Percentiles rank a stretch among this genome's conserved stretches.
These are phyloP conservation scores for Hydrotaea cyrtoneurina DNA, from an alignment of 2,888 invertebrate genomes.

Conservation along the genomic window DNA sequence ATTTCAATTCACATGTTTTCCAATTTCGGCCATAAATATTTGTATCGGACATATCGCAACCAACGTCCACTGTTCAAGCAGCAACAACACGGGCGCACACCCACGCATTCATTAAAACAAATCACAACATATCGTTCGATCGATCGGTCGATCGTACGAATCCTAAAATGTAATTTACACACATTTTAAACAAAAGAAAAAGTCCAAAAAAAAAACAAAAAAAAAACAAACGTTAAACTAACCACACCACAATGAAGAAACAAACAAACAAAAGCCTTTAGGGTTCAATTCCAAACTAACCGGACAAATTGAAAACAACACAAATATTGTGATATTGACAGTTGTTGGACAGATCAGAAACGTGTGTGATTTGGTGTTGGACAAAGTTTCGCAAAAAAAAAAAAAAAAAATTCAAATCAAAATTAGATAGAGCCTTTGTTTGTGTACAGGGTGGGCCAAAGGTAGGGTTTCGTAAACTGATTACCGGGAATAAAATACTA, in stretches of 20 bases:
- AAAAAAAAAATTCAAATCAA: background rate
- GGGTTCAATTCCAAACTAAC: background rate
- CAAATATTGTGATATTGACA: background rate
- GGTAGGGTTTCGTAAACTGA: no score
- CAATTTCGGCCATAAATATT: background rate
- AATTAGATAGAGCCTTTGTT: no score
- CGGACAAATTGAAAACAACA: slow-evolving; percentile 6
- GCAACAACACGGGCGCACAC: background rate
- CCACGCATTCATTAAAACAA: slow-evolving; percentile 8
- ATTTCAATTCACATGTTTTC: background rate
- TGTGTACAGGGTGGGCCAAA: no score
- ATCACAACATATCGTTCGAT: background rate
- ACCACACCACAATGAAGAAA: background rate
- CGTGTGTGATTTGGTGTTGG: no score
- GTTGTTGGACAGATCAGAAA: background rate
- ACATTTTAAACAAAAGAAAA: background rate
- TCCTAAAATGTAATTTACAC: slow-evolving; percentile 1
- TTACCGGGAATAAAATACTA: no score
- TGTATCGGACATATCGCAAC: background rate
- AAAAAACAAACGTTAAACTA: background rate
- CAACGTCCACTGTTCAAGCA: background rate
- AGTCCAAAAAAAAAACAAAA: background rate
- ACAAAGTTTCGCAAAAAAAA: background rate
- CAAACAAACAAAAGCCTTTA: background rate
- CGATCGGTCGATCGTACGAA: background rate